Evolutionary conservation across 2,113 vertebrate species (phyloP), one percentile per base, ranked within the genome.

Genomic region (Onychostoma macrolepis): DNA sequence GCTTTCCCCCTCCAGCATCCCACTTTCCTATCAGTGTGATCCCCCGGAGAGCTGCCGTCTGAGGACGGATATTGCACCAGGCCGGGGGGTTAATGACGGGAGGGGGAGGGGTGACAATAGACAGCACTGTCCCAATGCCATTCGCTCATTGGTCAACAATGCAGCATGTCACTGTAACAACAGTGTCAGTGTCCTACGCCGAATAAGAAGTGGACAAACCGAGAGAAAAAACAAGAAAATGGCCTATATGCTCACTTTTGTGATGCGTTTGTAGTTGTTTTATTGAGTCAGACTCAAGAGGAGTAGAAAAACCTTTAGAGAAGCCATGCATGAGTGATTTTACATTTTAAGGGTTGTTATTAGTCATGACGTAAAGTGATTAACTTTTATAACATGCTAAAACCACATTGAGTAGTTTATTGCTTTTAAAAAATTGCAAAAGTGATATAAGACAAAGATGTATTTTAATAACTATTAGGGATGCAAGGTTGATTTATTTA

Each of bases 91-190:
- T 41, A 78, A 71, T 80, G 53, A 36, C 30, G 38, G 38, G 80
- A 83, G 58, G 56, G 69, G 19, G 84, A 72, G 15, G 48, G 33
- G 41, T 65, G 84, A 88, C 89, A 87, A 88, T 88, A 85, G 85
- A 24, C 82, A 33, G 78, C 83, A 87, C 87, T 90, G 89, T 90
- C 85, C 65, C 28, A 63, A 72, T 87, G n/a, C 78, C 13, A 41
- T 90, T 86, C 53, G 26, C 78, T 88, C 89, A 90, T 56, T 83
- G 82, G 85, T 10, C 43, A 90, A 80, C 87, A 88, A 85, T 90
- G 85, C 69, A n/a, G 79, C n/a, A 3, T 72, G 78, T 86, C 38
- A 75, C 67, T 61, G 81, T 78, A 82, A 41, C 85, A 85, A 85
- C 43, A 90, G 69, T 82, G 65, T 83, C 83, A 28, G 71, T 78